Base-by-base conservation (phyloP, 2,888 invertebrate species). In the Caenorhabditis imperialis region DNA sequence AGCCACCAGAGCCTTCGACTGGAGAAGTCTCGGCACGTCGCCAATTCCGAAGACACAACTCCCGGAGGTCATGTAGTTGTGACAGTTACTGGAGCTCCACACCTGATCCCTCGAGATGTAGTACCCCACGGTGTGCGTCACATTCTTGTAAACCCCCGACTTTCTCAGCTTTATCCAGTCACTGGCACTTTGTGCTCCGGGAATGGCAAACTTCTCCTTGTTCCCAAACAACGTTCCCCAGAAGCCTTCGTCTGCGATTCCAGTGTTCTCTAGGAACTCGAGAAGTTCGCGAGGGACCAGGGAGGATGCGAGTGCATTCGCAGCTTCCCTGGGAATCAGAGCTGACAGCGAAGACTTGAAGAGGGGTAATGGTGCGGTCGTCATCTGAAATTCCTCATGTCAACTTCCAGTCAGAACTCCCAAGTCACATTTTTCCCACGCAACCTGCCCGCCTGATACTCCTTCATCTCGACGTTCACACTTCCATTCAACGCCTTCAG, bases 301-400 rank as follows among this genome's bases (percentile, higher is more conserved):
- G 4, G 63, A 65, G 2, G 70, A 63, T n/a, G 55, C 53, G 61
- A 61, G 58, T 1, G 18, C 20, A 47, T 80, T 54, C 0, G 77
- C 78, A 1, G 78, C 61, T 50, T 53, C 44, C 22, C 81, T 48
- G 6, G 78, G 75, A 20, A 81, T 58, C 8, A 77, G 14, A 0
- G 75, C 60, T 8, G 81, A 81, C 2, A 81, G 38, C 2, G 77
- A 77, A 0, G 81, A 75, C 40, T 81, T 81, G 57, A 47, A 75
- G 1, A 80, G 65, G 0, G 78, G 74, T 2, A 78, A 44, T 5
- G 80, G 80, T 1, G 76, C 44, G 6, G 40, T 37, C 10, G 27
- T 40, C 12, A 57, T 23, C 77, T 79, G 62, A 45, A 78, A 61
- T 25, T 6, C n/a, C n/a, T 7, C 22, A 16, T 12, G 27, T 27